These are phyloP conservation scores for Ceratosolen fusciceps DNA, from an alignment of 1,140 invertebrate species.

Conservation along the genomic window DNA sequence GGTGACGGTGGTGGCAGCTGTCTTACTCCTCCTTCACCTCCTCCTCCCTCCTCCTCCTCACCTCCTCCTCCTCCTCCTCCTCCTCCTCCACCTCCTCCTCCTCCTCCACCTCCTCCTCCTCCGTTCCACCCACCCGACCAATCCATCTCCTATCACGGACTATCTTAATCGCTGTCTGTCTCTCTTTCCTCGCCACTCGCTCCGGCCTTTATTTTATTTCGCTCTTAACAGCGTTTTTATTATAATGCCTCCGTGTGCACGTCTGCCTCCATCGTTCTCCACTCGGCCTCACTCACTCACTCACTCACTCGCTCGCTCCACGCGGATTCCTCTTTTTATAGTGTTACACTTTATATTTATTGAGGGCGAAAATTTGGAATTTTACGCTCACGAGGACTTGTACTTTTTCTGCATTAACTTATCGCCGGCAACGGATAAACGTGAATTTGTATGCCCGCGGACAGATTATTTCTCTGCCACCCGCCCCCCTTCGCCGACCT, in stretches of 20 bases:
- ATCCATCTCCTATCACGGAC: neutral
- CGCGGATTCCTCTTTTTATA: neutral
- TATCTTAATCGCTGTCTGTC: neutral
- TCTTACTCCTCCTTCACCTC: no score
- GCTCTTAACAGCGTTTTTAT: neutral
- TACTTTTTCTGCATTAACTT: neutral
- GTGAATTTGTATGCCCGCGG: neutral
- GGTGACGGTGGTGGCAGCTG: no score
- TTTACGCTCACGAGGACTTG: neutral
- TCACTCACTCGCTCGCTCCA: no score
- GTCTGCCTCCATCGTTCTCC: no score
- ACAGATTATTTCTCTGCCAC: neutral
- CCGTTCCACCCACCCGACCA: no score
- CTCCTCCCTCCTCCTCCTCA: no score
- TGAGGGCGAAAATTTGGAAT: neutral
- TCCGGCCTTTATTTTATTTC: neutral
- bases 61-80: no score
- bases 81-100: no score
- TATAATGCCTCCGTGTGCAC: no score
- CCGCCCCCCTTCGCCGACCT: no score
- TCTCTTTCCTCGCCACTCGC: neutral
- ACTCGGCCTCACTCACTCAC: no score
- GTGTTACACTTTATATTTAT: neutral
- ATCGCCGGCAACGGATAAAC: neutral
- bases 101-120: no score